Evolutionary conservation across 1,140 invertebrate genomes (phyloP).

Genomic region (Sipha flava): DNA sequence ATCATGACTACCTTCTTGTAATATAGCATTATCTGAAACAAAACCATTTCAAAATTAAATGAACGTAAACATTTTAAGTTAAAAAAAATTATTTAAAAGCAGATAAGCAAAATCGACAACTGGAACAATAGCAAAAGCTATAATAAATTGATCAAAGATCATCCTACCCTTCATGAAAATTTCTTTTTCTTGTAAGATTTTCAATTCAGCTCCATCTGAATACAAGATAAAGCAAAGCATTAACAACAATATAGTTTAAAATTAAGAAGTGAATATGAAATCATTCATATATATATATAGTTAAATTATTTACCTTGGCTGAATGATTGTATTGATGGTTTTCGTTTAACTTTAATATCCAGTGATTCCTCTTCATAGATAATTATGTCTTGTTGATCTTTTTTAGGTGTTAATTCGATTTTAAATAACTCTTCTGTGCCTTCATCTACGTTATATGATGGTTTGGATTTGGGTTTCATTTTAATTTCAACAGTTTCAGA

Average conservation of each 20-base stretch:
- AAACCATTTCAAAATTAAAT: background rate
- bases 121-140: background rate
- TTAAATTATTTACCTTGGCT: conserved; percentile 39
- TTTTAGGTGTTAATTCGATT: conserved; percentile 35
- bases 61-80: background rate
- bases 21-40: background rate
- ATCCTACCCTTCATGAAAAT: background rate
- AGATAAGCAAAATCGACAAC: background rate
- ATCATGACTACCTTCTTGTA: conserved; percentile 44
- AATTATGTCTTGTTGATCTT: conserved; percentile 38
- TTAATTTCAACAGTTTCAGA: background rate
- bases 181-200: conserved; percentile 7
- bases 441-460: conserved; percentile 38
- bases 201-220: conserved; percentile 35
- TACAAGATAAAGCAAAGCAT: background rate
- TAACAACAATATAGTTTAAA: too few species aligned
- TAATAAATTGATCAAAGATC: background rate
- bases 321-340: conserved; percentile 44
- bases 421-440: conserved; percentile 39
- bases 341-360: conserved; percentile 51
- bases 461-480: conserved; percentile 23
- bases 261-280: too few species aligned
- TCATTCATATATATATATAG: too few species aligned
- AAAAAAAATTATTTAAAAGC: too few species aligned
- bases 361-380: conserved; percentile 54